Evolutionary conservation across 2,888 invertebrate species (phyloP), one percentile per base, ranked within the genome.

Genomic region (Lampropteryx suffumata): DNA sequence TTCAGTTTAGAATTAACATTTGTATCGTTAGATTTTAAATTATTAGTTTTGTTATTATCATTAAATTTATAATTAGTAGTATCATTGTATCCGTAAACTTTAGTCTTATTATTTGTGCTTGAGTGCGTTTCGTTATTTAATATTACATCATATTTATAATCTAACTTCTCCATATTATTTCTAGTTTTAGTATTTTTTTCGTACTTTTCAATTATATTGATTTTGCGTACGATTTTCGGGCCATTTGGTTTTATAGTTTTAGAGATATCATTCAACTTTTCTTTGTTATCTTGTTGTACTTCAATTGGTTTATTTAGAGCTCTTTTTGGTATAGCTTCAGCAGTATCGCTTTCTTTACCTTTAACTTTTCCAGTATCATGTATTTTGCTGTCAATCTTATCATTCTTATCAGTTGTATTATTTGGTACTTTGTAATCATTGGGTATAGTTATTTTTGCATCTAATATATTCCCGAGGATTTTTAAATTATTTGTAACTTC

Each of bases 161-260:
- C 24, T 24, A 7, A 7, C 7, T 24, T 7, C 2, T 13, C 13
- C 3, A 11, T 8, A 3, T 33, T 2, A 3, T n/a, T 14, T 10
- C 17, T 34, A 6, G 24, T 10, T 32, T 45, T 36, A 0, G 55
- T 10, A 53, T 56, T 67, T 0, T 66, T 55, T 49, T 75, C 65
- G n/a, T 59, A 71, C 24, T 57, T 48, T 5, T 66, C 53, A 21
- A 69, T 63, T 0, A 46, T 0, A 34, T 57, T 50, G 0, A 59
- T n/a, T 3, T 69, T 67, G 39, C 61, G 64, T 11, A 66, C 29
- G 2, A 70, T 50, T 63, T 64, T 66, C 61, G 67, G 10, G 41
- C 65, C 42, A 36, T 28, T 40, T 17, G 9, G 6, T 8, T 21
- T 21, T 3, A 21, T 21, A 21, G 21, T 5, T 21, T 21, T 21